Percentiles rank a stretch among this genome's conserved stretches.
Conservation (phyloP, 2,797 vertebrate genomes). For the Bovichtus diacanthus region DNA sequence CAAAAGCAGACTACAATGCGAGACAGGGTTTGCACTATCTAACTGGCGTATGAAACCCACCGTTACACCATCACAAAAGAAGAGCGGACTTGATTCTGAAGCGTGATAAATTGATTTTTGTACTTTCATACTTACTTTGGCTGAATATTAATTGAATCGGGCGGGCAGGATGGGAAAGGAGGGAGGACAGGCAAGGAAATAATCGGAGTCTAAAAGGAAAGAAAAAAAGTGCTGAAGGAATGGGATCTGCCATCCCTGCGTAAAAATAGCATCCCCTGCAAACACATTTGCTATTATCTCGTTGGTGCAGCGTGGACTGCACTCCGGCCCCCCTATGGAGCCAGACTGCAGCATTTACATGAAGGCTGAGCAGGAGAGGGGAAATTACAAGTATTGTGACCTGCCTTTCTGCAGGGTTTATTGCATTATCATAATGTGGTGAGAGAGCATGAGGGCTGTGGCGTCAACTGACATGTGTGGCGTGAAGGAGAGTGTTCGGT, state of each 20-base stretch:
- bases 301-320: conserved; percentile 60
- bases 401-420: conserved; percentile 76
- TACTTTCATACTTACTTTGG: conserved; percentile 77
- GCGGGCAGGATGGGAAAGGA: conserved; percentile 62
- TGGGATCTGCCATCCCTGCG: conserved; percentile 69
- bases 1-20: conserved; percentile 53
- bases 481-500: conserved; percentile 26
- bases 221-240: conserved; percentile 71
- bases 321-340: conserved; percentile 72
- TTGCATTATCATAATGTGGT: conserved; percentile 81
- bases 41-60: conserved; percentile 62
- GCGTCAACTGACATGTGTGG: conserved; percentile 39
- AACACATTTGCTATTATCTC: conserved; percentile 83
- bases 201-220: conserved; percentile 54
- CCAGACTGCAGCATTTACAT: conserved; percentile 77
- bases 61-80: conserved; percentile 65
- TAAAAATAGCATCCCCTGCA: conserved; percentile 84
- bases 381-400: conserved; percentile 81
- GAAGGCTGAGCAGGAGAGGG: conserved; percentile 63
- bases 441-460: conserved; percentile 34
- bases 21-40: conserved; percentile 47
- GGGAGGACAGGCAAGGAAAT: conserved; percentile 65
- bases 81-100: conserved; percentile 71
- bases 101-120: conserved; percentile 84
- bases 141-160: conserved; percentile 80